Conservation (phyloP, 2,113 vertebrate genomes). For the Poeciliopsis occidentalis region DNA sequence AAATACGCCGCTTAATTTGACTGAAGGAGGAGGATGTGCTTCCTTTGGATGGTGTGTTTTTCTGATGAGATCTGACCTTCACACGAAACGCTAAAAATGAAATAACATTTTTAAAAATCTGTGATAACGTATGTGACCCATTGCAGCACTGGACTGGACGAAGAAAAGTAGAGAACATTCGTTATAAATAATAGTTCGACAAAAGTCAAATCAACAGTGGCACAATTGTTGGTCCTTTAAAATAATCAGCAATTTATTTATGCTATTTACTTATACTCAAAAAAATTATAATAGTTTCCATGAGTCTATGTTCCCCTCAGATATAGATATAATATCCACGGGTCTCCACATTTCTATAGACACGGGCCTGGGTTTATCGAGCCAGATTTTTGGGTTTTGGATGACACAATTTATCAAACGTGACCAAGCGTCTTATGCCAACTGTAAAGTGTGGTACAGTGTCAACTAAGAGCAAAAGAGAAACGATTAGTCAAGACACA, state of each 20-base stretch:
- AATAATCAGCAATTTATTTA: too few species aligned
- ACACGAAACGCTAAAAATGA: not conserved
- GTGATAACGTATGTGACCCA: not conserved
- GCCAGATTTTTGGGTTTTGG: not conserved
- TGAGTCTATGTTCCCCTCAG: too few species aligned
- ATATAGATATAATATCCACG: too few species aligned
- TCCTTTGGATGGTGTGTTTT: constrained; percentile 5
- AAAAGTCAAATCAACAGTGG: not conserved
- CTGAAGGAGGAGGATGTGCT: constrained; percentile 32
- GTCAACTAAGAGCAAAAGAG: too few species aligned
- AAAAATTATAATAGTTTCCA: too few species aligned
- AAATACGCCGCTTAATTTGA: constrained; percentile 39
- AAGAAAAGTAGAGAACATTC: constrained; percentile 9
- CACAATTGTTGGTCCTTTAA: not conserved
- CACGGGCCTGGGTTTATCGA: not conserved
- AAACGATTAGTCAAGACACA: not conserved
- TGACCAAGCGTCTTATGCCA: too few species aligned
- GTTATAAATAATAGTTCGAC: not conserved
- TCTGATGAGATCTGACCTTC: constrained; percentile 43
- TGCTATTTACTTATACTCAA: too few species aligned
- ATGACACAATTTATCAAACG: too few species aligned
- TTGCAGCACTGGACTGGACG: not conserved
- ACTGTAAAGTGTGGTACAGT: too few species aligned
- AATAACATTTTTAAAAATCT: not conserved
- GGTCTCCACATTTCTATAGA: too few species aligned